These are phyloP conservation scores for Aphaenogaster ashmeadi DNA, from an alignment of 1,140 invertebrate genomes.

Conservation along the genomic window DNA sequence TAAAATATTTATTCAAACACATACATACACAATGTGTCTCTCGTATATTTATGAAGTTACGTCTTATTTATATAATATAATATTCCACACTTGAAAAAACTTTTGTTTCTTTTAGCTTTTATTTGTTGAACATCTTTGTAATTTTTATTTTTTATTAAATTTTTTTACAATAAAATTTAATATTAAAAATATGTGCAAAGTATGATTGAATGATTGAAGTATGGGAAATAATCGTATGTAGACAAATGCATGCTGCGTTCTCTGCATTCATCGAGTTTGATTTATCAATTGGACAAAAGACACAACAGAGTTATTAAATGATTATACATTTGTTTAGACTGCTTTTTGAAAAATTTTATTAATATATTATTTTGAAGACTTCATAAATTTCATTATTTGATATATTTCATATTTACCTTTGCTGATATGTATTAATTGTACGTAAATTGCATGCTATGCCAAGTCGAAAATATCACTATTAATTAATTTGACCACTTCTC, in stretches of 20 bases:
- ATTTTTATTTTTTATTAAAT: slow-evolving; percentile 22
- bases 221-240: background rate
- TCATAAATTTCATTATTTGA: background rate
- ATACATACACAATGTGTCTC: background rate
- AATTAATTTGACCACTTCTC: slow-evolving; percentile 49
- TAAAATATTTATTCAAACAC: background rate
- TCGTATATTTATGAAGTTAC: slow-evolving; percentile 6
- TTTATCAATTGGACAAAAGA: slow-evolving; percentile 16
- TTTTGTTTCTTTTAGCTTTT: background rate
- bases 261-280: slow-evolving; percentile 13
- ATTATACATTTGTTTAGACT: slow-evolving; percentile 17
- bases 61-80: background rate
- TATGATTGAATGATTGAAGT: background rate
- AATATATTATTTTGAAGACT: background rate
- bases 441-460: slow-evolving; percentile 14
- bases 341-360: background rate
- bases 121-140: background rate
- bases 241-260: background rate
- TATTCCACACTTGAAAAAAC: background rate
- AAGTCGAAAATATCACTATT: slow-evolving; percentile 25
- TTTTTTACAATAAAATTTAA: background rate
- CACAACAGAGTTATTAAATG: background rate
- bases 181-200: background rate
- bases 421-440: slow-evolving; percentile 46
- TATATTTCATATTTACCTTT: slow-evolving; percentile 14